Percentiles rank a stretch among this genome's conserved stretches.
These are phyloP conservation scores for Lophotis ruficrista DNA, from an alignment of 2,113 vertebrate genomes.

Conservation along the genomic window DNA sequence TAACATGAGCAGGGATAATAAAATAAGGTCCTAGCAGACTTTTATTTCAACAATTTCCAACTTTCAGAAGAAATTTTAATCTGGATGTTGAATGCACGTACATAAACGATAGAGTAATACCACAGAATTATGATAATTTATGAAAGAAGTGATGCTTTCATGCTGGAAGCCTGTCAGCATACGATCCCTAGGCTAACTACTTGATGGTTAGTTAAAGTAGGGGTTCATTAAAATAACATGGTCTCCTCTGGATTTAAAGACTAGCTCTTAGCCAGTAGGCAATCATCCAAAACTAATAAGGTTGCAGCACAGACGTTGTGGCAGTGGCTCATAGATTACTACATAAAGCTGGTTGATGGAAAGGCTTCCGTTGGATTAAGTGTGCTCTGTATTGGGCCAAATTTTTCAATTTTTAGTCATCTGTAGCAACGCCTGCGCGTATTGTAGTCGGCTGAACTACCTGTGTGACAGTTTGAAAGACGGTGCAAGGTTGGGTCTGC, in stretches of 20 bases:
- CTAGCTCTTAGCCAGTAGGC: neutral
- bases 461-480: neutral
- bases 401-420: neutral
- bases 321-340: neutral
- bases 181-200: neutral
- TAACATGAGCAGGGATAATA: neutral
- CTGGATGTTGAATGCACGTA: neutral
- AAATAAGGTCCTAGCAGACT: neutral
- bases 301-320: neutral
- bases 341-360: neutral
- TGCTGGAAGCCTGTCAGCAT: neutral
- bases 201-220: conserved; percentile 31
- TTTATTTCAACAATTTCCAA: neutral
- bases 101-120: neutral
- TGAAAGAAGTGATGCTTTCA: neutral
- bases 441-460: neutral
- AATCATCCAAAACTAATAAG: neutral
- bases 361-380: neutral
- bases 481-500: neutral
- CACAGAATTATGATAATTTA: neutral
- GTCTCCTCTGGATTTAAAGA: conserved; percentile 36
- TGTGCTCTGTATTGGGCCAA: neutral
- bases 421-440: neutral
- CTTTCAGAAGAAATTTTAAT: neutral
- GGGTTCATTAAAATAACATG: conserved; percentile 51